Percentiles rank a stretch among this genome's conserved stretches.
Evolutionary conservation across 30 jellyfish, hydroid and myxozoan species (phyloP).

Genomic region (Chrysaora quinquecirrha): DNA sequence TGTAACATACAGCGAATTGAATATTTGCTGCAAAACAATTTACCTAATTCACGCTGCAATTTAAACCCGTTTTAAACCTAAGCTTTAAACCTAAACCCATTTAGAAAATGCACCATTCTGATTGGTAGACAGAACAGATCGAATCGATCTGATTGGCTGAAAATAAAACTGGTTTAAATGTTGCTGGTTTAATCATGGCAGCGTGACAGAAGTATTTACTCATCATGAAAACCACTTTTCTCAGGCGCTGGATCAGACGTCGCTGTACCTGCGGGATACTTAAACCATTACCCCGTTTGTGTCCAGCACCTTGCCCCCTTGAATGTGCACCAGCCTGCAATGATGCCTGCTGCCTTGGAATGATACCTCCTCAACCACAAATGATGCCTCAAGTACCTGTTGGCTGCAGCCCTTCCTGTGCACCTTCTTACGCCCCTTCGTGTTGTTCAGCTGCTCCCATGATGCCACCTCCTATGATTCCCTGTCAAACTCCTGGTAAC

Average conservation of each 20-base stretch:
- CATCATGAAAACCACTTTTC: background rate
- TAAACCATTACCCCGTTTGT: conserved; percentile 61
- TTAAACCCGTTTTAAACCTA: too few species aligned
- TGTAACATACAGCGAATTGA: too few species aligned
- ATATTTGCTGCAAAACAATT: too few species aligned
- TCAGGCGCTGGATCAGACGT: conserved; percentile 42
- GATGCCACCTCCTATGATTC: conserved; percentile 83
- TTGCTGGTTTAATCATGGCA: too few species aligned
- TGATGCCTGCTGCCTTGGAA: conserved; percentile 69
- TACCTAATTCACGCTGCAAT: too few species aligned
- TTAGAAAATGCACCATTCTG: too few species aligned
- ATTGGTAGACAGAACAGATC: too few species aligned
- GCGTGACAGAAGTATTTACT: too few species aligned
- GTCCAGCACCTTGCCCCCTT: conserved; percentile 70
- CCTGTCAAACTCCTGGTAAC: conserved; percentile 35
- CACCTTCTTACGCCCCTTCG: conserved; percentile 66
- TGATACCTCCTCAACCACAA: conserved; percentile 74
- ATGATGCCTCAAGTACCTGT: conserved; percentile 63
- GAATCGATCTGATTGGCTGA: too few species aligned
- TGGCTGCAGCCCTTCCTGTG: conserved; percentile 77
- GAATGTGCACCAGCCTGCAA: conserved; percentile 73
- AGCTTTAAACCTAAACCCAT: too few species aligned
- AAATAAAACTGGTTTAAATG: too few species aligned
- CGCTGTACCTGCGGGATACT: conserved; percentile 60
- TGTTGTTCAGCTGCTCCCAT: conserved; percentile 73